Evolutionary conservation across 2,113 vertebrate species (phyloP).

Genomic region (Phalacrocorax aristotelis): DNA sequence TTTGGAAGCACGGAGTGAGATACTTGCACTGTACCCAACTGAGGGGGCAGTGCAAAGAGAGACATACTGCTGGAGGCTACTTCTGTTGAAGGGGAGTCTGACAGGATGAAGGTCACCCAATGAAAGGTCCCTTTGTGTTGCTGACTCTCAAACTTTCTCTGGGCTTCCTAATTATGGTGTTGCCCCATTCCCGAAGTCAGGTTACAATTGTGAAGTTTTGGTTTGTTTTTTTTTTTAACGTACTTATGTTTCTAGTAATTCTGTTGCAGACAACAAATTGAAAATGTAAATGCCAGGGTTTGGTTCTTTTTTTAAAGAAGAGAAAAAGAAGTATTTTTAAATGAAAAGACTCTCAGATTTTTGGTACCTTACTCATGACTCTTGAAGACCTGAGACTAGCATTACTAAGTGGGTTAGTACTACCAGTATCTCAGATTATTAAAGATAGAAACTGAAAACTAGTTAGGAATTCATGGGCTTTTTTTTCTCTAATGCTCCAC

Average conservation of each 20-base stretch:
- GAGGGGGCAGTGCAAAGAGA: neutral
- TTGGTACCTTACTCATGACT: neutral
- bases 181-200: neutral
- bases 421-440: constrained; percentile 13
- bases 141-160: neutral
- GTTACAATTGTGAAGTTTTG: neutral
- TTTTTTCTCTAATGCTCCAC: constrained; percentile 18
- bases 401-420: constrained; percentile 11
- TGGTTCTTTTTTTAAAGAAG: neutral
- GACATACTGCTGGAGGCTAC: neutral
- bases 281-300: neutral
- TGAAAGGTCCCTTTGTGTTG: neutral
- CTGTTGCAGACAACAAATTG: neutral
- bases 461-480: neutral
- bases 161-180: neutral
- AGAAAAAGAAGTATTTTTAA: neutral
- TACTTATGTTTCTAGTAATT: neutral
- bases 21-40: neutral
- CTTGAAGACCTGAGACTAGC: neutral
- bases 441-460: constrained; percentile 24
- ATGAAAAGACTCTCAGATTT: neutral
- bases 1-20: neutral
- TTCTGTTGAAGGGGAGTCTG: neutral
- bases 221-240: neutral
- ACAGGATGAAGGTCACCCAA: neutral